Percentiles rank a stretch among this genome's conserved stretches.
These are phyloP conservation scores for Solea solea DNA, from an alignment of 2,113 vertebrate species.

Conservation along the genomic window DNA sequence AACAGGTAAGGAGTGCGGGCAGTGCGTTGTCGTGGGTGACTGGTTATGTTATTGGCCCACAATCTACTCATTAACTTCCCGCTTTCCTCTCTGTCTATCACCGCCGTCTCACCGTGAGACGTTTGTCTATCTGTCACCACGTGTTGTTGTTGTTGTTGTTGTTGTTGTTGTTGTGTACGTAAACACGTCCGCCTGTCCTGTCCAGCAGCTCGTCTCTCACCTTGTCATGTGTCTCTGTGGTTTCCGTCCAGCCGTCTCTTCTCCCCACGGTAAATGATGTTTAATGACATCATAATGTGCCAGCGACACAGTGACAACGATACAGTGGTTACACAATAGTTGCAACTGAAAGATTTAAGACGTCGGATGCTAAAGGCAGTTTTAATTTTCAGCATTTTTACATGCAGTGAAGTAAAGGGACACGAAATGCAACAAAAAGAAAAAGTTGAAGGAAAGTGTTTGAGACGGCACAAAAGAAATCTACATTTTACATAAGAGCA, in stretches of 20 bases:
- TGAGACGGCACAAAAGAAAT: no score
- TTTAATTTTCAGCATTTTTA: no score
- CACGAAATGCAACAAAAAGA: no score
- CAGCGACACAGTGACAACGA: no score
- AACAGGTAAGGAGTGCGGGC: slow-evolving; percentile 69
- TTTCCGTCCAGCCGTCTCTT: neutral
- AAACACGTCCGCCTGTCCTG: slow-evolving; percentile 36
- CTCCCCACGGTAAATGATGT: neutral
- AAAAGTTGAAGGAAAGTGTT: no score
- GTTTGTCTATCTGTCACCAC: slow-evolving; percentile 51
- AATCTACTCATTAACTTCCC: slow-evolving; percentile 78
- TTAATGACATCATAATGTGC: no score
- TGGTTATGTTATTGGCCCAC: slow-evolving; percentile 78
- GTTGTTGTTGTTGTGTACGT: slow-evolving; percentile 25
- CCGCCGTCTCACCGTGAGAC: slow-evolving; percentile 38
- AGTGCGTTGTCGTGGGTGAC: slow-evolving; percentile 75
- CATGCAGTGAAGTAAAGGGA: no score
- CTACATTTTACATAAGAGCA: no score
- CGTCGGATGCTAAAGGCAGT: no score
- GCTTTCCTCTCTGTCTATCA: slow-evolving; percentile 70
- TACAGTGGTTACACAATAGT: no score
- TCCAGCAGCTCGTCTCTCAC: slow-evolving; percentile 22
- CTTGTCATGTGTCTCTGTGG: slow-evolving; percentile 6
- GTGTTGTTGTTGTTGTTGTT: neutral
- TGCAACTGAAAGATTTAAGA: no score